Percentiles rank a stretch among this genome's conserved stretches.
Conservation (phyloP, 2,113 vertebrate genomes). For the Lamprotornis superbus region DNA sequence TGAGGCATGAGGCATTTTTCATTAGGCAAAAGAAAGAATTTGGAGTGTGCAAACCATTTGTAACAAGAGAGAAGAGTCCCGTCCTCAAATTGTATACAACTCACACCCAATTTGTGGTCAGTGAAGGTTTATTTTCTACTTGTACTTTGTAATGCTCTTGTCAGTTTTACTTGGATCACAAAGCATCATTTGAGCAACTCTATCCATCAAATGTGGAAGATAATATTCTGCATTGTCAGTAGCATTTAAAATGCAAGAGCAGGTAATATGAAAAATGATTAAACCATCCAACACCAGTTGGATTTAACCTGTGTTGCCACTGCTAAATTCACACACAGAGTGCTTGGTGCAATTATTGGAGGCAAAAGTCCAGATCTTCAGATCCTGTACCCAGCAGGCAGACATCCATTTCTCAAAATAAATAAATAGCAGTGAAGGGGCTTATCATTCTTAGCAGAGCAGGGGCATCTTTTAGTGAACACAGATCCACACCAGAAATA, state of each 20-base stretch:
- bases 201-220: background rate
- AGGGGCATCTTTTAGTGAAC: background rate
- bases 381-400: background rate
- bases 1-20: slow-evolving; percentile 9
- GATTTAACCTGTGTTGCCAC: background rate
- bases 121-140: background rate
- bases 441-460: background rate
- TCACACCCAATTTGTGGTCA: background rate
- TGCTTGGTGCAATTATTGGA: background rate
- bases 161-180: background rate
- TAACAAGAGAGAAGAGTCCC: background rate
- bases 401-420: background rate
- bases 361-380: background rate
- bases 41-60: background rate
- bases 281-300: background rate
- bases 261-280: background rate
- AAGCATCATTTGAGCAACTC: background rate
- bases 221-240: background rate
- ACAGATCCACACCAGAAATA: background rate
- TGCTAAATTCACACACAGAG: background rate
- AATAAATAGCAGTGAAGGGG: background rate
- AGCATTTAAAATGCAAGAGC: background rate
- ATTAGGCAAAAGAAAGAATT: background rate
- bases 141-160: background rate
- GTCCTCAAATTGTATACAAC: background rate